Evolutionary conservation across 2,797 vertebrate genomes (phyloP), one percentile per base, ranked within the genome.

Genomic region (Perodicticus potto): DNA sequence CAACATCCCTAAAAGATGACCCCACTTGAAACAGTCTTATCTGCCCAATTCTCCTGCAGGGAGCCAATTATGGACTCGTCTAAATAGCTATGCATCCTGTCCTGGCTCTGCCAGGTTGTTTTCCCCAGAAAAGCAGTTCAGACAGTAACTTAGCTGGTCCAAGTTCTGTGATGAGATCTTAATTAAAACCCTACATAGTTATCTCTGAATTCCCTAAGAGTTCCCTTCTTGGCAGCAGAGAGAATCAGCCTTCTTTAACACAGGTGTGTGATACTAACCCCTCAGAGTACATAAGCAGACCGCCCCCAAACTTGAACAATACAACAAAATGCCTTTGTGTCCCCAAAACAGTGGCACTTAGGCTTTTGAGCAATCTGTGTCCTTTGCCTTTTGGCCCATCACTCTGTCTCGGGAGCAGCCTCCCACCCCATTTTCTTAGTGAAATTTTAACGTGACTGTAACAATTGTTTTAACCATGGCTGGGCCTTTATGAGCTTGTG

Each of bases 141-240:
- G 59, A 89, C 1, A 59, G 80, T 65, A 93, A 96, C 29, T 61
- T 59, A 40, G 89, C 27, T 53, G 91, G 91, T 45, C 57, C 43
- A 67, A 70, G 29, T 90, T 88, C 81, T 76, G 43, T 67, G 85
- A 95, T 86, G 86, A 94, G 23, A 90, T 86, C 85, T 93, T 92
- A 97, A 97, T 95, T 94, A 94, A 96, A 98, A 92, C 61, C 69
- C 89, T 76, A 72, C 43, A 49, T 81, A 93, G 37, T 86, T 67
- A 81, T 70, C 84, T 94, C n/a, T 13, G 9, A 91, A 81, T 93
- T 87, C 76, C 70, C 57, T 43, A 67, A 22, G 70, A 94, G 80
- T 93, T 78, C 40, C 34, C 73, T 89, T 32, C 34, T 80, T 77
- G 23, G 53, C 0, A 1, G 53, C 63, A 63, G 40, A 91, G 23